Base-by-base conservation (phyloP, 2,888 invertebrate species). In the Toxonevra muliebris region DNA sequence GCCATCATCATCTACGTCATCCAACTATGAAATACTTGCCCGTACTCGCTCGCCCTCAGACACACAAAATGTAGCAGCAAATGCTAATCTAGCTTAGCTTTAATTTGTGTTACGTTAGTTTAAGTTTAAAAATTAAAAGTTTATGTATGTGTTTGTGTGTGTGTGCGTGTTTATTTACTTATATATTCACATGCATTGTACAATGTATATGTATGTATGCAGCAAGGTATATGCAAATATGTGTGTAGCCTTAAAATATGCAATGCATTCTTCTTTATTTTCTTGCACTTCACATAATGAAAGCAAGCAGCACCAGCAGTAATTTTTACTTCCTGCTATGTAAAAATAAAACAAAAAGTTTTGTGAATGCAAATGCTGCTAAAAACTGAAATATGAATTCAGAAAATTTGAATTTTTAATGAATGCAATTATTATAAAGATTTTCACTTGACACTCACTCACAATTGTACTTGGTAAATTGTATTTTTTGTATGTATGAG, bases 331-430 rank as follows among this genome's bases (percentile, higher is more conserved):
- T 30, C 30, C 30, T 30, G 30, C 30, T 30, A 7, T 30, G 30
- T 30, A 30, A 4, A 30, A 30, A 30, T 30, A 30, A 4, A 30
- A 4, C 2, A 30, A 30, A 30, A 30, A 30, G 30, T 57, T 20
- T 50, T 60, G 45, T 45, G 43, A 45, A 60, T 48, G 45, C 20
- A 53, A 52, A 52, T 62, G 50, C 42, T 15, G 10, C 42, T 20
- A 7, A 42, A 12, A 54, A 63, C 20, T 43, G 17, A 17, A 45
- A 64, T 45, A 11, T 64, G n/a, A n/a, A n/a, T n/a, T n/a, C n/a
- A n/a, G 48, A 57, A 42, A 60, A 43, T 54, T 55, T 40, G 12
- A 66, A 54, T 19, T 54, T 61, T 66, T 61, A 48, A 66, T 61
- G 66, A 60, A 52, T n/a, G 13, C 54, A 45, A 17, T 15, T 40